Conservation (phyloP, 35 echinoderm and acorn worm species). For the Diadema setosum region DNA sequence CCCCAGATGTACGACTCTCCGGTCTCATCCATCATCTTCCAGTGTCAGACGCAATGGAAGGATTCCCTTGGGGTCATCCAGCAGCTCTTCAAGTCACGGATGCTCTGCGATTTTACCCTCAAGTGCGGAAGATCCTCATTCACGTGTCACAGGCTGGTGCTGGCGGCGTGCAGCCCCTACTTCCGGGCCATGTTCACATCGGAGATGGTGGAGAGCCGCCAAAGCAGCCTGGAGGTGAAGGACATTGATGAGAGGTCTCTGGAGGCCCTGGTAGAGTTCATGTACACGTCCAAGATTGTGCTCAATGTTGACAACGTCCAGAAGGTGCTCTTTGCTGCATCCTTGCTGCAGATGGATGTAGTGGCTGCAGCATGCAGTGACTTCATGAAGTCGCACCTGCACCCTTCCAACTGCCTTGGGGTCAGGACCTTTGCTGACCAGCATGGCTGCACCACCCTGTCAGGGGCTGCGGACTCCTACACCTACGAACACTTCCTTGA, state of each 20-base stretch:
- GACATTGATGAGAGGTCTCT: constrained; percentile 89
- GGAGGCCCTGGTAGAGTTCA: constrained; percentile 75
- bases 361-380: constrained; percentile 85
- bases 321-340: constrained; percentile 75
- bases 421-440: constrained; percentile 93
- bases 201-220: constrained; percentile 89
- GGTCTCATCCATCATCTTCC: constrained; percentile 70
- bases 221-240: constrained; percentile 51
- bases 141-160: constrained; percentile 77
- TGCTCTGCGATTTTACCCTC: constrained; percentile 79
- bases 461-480: constrained; percentile 67
- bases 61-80: constrained; percentile 72
- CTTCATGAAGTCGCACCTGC: constrained; percentile 94
- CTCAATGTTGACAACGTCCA: constrained; percentile 92
- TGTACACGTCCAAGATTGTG: constrained; percentile 88
- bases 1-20: constrained; percentile 19
- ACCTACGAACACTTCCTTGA: constrained; percentile 79
- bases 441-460: constrained; percentile 76
- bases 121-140: constrained; percentile 54
- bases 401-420: constrained; percentile 87
- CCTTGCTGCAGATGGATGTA: constrained; percentile 81
- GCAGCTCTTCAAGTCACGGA: constrained; percentile 59
- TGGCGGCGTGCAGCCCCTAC: constrained; percentile 88
- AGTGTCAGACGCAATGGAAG: constrained; percentile 81
- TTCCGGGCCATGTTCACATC: constrained; percentile 95